Conservation (phyloP, 2,888 invertebrate species). For the Pristionchus exspectatus region DNA sequence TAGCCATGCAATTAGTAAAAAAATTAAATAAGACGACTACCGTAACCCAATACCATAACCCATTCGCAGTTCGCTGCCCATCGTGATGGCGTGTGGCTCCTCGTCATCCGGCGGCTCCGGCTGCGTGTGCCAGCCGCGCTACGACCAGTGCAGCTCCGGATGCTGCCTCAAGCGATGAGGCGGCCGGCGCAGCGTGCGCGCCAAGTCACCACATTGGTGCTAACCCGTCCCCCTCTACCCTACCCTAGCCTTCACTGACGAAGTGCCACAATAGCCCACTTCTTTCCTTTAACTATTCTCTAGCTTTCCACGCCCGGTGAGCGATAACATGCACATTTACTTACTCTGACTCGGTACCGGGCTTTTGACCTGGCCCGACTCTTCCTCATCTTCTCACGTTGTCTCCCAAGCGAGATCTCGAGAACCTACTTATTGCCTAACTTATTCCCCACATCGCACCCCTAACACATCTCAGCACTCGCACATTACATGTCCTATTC, state of each 20-base stretch:
- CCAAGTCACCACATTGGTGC: not conserved
- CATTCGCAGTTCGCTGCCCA: slow-evolving; percentile 13
- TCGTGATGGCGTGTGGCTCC: slow-evolving; percentile 26
- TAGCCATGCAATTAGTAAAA: too few relatives aligned
- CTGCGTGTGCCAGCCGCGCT: slow-evolving; percentile 45
- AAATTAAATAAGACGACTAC: too few relatives aligned
- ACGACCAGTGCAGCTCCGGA: slow-evolving; percentile 44
- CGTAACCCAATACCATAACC: too few relatives aligned
- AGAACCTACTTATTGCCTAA: not conserved
- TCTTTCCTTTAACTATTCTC: not conserved
- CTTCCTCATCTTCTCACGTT: too few relatives aligned
- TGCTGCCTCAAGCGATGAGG: slow-evolving; percentile 52
- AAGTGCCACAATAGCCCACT: not conserved
- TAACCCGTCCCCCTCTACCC: not conserved
- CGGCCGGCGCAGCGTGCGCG: not conserved
- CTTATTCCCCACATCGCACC: not conserved
- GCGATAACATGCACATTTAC: not conserved
- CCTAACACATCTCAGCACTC: slow-evolving; percentile 2
- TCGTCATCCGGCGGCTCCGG: slow-evolving; percentile 4
- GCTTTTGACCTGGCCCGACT: too few relatives aligned
- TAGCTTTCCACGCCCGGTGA: too few relatives aligned
- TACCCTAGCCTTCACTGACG: not conserved
- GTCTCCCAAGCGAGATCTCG: too few relatives aligned
- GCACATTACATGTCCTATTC: not conserved
- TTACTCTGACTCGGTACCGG: not conserved